These are phyloP conservation scores for Heterochromis multidens DNA, from an alignment of 2,113 vertebrate species.

Conservation along the genomic window DNA sequence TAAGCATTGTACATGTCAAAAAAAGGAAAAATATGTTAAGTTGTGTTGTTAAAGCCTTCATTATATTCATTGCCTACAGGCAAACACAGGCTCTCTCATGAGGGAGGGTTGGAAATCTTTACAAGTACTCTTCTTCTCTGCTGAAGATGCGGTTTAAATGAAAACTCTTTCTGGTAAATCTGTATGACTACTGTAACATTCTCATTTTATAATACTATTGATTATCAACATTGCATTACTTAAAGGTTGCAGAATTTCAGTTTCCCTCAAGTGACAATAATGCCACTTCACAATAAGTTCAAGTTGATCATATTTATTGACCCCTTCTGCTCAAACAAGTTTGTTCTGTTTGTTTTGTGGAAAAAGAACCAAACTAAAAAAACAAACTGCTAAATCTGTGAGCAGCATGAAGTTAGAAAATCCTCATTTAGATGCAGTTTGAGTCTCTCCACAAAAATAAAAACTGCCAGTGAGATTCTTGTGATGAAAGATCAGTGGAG, in stretches of 20 bases:
- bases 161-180: background rate
- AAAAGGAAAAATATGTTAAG: background rate
- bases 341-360: constrained; percentile 4
- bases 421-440: background rate
- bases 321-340: background rate
- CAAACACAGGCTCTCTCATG: background rate
- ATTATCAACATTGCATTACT: background rate
- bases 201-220: background rate
- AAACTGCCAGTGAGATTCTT: background rate
- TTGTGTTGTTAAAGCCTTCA: background rate
- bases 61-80: constrained; percentile 9
- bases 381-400: background rate
- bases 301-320: constrained; percentile 4
- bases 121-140: background rate
- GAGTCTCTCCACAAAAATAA: background rate
- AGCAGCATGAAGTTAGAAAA: background rate
- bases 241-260: background rate
- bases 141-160: background rate
- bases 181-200: background rate
- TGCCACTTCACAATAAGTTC: background rate
- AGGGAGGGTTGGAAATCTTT: background rate
- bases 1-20: constrained; percentile 14
- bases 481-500: background rate
- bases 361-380: background rate
- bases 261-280: background rate